Percentiles rank a stretch among this genome's conserved stretches.
Conservation (phyloP, 1,140 invertebrate species). For the Leptinotarsa lineolata region DNA sequence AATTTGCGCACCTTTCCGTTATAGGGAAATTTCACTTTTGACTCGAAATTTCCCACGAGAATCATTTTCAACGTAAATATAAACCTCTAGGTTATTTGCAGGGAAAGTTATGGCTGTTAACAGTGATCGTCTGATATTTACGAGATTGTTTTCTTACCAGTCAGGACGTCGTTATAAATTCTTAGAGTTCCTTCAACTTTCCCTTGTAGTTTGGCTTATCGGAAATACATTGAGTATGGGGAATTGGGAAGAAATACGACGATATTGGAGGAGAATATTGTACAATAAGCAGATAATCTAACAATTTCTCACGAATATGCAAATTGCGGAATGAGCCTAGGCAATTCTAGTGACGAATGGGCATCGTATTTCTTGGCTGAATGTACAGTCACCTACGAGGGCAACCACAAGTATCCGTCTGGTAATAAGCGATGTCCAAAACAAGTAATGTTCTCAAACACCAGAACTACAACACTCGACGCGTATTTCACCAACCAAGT, state of each 20-base stretch:
- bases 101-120: slow-evolving; percentile 5
- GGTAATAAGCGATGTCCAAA: too few species aligned
- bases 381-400: too few species aligned
- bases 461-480: too few species aligned
- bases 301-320: too few species aligned
- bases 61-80: neutral
- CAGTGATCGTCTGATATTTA: neutral
- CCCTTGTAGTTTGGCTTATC: neutral
- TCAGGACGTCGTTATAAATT: neutral
- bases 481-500: too few species aligned
- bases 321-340: too few species aligned
- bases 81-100: neutral
- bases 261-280: neutral
- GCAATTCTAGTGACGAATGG: too few species aligned
- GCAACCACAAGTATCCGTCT: too few species aligned
- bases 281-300: too few species aligned
- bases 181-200: slow-evolving; percentile 1
- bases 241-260: neutral
- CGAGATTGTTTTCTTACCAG: neutral
- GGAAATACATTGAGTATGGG: neutral
- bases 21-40: slow-evolving; percentile 3
- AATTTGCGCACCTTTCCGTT: neutral
- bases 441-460: too few species aligned
- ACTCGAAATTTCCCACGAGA: neutral
- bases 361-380: too few species aligned